A percentile compares a stretch with the other conserved stretches of the same genome.
Evolutionary conservation across 2,888 invertebrate species (phyloP).

Genomic region (Aphodius granarius): DNA sequence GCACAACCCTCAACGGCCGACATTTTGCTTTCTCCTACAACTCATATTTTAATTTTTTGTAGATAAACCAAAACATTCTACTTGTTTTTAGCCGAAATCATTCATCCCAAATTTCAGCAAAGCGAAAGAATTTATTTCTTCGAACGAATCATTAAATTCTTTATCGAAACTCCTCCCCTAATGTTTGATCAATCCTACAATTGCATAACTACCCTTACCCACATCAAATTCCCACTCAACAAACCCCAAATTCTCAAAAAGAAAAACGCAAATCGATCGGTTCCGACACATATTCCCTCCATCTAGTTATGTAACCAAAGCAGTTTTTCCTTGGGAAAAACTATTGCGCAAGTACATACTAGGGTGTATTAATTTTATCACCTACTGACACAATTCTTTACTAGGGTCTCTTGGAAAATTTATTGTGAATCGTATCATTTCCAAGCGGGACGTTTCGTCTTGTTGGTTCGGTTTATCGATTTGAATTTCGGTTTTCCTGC

Average conservation of each 20-base stretch:
- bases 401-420: background rate
- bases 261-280: background rate
- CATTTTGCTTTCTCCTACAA: constrained; percentile 7
- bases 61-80: background rate
- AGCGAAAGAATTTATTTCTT: background rate
- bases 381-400: background rate
- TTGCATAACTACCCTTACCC: background rate
- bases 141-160: background rate
- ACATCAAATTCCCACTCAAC: background rate
- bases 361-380: background rate
- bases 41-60: background rate
- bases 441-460: no score
- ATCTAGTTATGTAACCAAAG: background rate
- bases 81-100: background rate
- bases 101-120: background rate
- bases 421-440: background rate
- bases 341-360: background rate
- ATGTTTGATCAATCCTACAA: background rate
- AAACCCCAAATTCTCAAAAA: background rate
- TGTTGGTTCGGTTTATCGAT: background rate
- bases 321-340: background rate
- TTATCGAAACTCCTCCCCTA: background rate
- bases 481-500: background rate
- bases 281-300: background rate
- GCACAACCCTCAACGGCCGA: constrained; percentile 10